Conservation (phyloP, 2,797 vertebrate genomes). For the Pitangus sulphuratus region DNA sequence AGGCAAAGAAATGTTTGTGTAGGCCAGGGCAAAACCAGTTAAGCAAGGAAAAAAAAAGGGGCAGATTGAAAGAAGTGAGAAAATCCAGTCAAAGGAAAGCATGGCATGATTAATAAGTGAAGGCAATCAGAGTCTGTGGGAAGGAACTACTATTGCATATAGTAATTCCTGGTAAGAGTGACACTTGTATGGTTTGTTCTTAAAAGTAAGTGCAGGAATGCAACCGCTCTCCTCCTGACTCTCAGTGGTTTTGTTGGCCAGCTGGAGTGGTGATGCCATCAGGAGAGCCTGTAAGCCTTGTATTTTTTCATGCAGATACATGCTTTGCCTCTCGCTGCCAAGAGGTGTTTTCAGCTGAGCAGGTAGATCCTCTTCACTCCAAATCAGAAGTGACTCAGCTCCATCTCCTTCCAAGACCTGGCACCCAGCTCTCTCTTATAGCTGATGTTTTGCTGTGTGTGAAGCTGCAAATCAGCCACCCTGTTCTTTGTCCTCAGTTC, state of each 20-base stretch:
- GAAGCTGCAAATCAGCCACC: not conserved
- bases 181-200: not conserved
- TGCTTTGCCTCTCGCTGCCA: not conserved
- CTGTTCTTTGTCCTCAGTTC: not conserved
- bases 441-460: not conserved
- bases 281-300: not conserved
- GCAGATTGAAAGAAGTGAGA: slow-evolving; percentile 3
- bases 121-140: not conserved
- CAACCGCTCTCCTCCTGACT: not conserved
- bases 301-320: not conserved
- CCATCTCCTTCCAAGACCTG: not conserved
- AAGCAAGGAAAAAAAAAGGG: slow-evolving; percentile 30
- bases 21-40: slow-evolving; percentile 47
- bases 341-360: not conserved
- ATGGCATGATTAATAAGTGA: slow-evolving; percentile 1
- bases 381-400: not conserved
- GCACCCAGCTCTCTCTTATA: not conserved
- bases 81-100: not conserved
- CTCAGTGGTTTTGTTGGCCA: not conserved
- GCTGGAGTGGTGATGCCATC: not conserved
- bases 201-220: not conserved
- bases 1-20: slow-evolving; percentile 62
- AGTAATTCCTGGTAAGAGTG: not conserved
- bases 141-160: not conserved
- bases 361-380: not conserved